phyloP scores from a whole-genome alignment of 2,113 vertebrate species.

The Hucho hucho region DNA sequence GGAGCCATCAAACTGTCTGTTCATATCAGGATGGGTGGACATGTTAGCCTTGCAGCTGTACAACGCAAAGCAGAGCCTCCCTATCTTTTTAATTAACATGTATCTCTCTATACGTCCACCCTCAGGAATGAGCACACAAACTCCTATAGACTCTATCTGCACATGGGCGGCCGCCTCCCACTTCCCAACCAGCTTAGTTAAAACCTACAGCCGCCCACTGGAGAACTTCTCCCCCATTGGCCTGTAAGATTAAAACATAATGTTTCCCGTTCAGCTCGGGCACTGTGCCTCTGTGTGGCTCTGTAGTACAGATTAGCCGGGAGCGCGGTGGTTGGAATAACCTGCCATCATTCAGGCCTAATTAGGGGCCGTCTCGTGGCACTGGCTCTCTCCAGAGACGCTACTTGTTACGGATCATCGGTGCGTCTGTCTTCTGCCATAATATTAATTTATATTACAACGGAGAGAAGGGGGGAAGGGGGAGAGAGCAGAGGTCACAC shows the following conservation, averaged over 20 bases:
- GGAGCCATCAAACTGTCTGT: conserved; percentile 47
- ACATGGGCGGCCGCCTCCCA: background rate
- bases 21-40: conserved; percentile 37
- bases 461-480: conserved; percentile 45
- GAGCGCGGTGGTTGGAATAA: conserved; percentile 51
- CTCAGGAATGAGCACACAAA: conserved; percentile 19
- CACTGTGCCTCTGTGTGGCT: conserved; percentile 34
- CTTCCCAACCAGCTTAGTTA: conserved; percentile 41
- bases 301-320: conserved; percentile 59
- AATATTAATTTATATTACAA: conserved; percentile 74
- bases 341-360: conserved; percentile 71
- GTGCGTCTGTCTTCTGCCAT: conserved; percentile 68
- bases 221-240: conserved; percentile 50
- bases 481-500: conserved; percentile 37
- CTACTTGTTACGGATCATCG: conserved; percentile 68
- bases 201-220: conserved; percentile 40
- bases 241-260: conserved; percentile 63
- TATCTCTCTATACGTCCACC: conserved; percentile 30
- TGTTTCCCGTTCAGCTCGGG: conserved; percentile 39
- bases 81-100: conserved; percentile 58
- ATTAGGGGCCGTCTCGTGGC: conserved; percentile 63
- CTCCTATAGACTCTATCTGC: conserved; percentile 3
- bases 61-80: conserved; percentile 19
- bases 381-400: conserved; percentile 60
- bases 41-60: conserved; percentile 40